Conservation (phyloP, 2,797 vertebrate species). For the Anguilla marmorata region DNA sequence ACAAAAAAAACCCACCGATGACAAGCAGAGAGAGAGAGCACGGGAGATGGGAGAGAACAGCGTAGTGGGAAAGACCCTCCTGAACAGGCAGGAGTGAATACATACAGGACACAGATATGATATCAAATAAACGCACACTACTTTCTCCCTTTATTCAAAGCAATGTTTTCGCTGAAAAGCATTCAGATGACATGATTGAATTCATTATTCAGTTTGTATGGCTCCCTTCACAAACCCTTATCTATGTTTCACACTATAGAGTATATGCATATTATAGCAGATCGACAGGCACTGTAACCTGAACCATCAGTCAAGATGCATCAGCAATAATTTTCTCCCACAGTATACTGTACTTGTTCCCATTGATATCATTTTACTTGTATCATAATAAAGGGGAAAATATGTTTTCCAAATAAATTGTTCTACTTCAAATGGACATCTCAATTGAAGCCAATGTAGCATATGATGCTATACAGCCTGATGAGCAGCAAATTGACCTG, state of each 20-base stretch:
- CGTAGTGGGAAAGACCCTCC: not conserved
- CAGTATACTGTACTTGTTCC: not conserved
- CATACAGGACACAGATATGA: not conserved
- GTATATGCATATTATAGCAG: not conserved
- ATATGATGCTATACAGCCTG: not conserved
- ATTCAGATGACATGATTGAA: not conserved
- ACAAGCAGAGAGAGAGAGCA: constrained; percentile 26
- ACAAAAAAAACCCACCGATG: constrained; percentile 54
- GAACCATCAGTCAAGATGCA: not conserved
- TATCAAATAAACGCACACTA: not conserved
- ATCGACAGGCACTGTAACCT: not conserved
- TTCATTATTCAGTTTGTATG: not conserved
- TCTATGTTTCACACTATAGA: not conserved
- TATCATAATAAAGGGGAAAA: not conserved
- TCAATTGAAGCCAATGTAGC: not conserved
- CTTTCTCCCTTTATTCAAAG: not conserved
- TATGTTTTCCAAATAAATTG: not conserved
- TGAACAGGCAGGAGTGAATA: not conserved
- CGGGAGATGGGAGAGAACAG: not conserved
- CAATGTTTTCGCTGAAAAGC: not conserved
- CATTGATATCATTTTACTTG: not conserved
- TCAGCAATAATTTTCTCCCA: not conserved
- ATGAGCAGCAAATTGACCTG: not conserved
- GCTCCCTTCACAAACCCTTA: not conserved
- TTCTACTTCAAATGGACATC: not conserved